Evolutionary conservation across 2,797 vertebrate genomes (phyloP).

Genomic region (Anomalospiza imberbis): DNA sequence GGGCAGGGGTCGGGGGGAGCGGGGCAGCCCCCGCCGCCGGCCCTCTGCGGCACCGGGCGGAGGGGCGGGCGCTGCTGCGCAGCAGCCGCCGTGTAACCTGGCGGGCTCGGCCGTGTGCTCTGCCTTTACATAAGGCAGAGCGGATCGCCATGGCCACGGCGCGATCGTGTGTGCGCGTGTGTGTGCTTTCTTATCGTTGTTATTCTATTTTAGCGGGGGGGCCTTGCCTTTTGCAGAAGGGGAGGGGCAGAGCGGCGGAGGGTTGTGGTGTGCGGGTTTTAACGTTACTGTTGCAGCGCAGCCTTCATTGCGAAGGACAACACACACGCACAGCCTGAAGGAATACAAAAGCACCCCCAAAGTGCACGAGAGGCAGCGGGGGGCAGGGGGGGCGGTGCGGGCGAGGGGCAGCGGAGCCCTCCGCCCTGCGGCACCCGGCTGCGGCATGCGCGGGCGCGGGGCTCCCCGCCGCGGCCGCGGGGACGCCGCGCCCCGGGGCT

Average conservation of each 20-base stretch:
- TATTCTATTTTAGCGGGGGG: not conserved
- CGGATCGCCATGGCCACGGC: conserved; percentile 8
- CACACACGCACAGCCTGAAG: not conserved
- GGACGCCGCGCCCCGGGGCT: not conserved
- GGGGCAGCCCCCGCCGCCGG: not conserved
- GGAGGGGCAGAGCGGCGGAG: not conserved
- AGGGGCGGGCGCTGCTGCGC: not conserved
- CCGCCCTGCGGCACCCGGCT: conserved; percentile 35
- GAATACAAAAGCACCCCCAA: not conserved
- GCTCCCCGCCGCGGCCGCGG: not conserved
- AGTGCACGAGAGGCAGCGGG: not conserved
- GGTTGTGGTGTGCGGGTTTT: not conserved
- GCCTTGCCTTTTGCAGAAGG: not conserved
- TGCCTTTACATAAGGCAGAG: not conserved
- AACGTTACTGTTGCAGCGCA: not conserved
- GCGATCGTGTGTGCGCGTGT: not conserved
- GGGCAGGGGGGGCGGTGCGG: not conserved
- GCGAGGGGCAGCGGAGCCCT: not conserved
- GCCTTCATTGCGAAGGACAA: not conserved
- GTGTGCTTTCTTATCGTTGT: not conserved
- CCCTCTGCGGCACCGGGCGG: conserved; percentile 37
- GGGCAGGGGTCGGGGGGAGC: not conserved
- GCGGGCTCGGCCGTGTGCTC: conserved; percentile 24
- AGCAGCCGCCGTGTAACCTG: not conserved
- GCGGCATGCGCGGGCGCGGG: conserved; percentile 11